Base-by-base conservation (phyloP, 2,797 vertebrate genomes). In the Acanthis flammea region DNA sequence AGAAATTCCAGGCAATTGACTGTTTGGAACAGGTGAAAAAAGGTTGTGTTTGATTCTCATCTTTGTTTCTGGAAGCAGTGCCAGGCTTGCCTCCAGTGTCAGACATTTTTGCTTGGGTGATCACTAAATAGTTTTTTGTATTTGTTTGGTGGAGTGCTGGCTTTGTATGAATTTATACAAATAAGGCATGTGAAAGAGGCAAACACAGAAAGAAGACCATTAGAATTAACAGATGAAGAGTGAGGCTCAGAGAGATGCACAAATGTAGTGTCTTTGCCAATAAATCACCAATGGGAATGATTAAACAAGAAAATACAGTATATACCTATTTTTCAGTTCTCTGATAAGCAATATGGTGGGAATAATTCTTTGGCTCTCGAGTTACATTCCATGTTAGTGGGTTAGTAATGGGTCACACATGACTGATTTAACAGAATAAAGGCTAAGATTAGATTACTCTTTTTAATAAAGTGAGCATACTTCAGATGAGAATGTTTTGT, bases 401-500 rank as follows among this genome's bases (percentile, higher is more conserved):
- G 87, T 96, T 98, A 92, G 85, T 96, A 95, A 96, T 96, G 96
- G 81, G 96, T 97, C 94, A 93, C 89, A 93, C 91, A 95, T 94
- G 96, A 96, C 95, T 90, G 90, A 90, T 96, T 96, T 95, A 92
- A 83, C 91, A 95, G 96, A 94, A 74, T 74, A 95, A 96, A 96
- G 88, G 91, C 94, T 95, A 96, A 91, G 86, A 95, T 97, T 96
- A 97, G 94, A 97, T 97, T 96, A 95, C 94, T 93, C 76, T 88
- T 88, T 93, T 97, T 94, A 97, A 96, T 92, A 97, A 97, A 97
- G 70, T 81, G 87, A 93, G 51, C 51, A 47, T 83, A 91, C 66
- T 95, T 95, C 79, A 57, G 39, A 94, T 74, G 91, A 89, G 73
- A 39, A 45, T 82, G 68, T 77, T 70, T 85, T 89, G 83, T 84